These are phyloP conservation scores for Haliclona indistincta DNA, from an alignment of 37 sponge, comb jelly and placozoan genomes.

Conservation along the genomic window DNA sequence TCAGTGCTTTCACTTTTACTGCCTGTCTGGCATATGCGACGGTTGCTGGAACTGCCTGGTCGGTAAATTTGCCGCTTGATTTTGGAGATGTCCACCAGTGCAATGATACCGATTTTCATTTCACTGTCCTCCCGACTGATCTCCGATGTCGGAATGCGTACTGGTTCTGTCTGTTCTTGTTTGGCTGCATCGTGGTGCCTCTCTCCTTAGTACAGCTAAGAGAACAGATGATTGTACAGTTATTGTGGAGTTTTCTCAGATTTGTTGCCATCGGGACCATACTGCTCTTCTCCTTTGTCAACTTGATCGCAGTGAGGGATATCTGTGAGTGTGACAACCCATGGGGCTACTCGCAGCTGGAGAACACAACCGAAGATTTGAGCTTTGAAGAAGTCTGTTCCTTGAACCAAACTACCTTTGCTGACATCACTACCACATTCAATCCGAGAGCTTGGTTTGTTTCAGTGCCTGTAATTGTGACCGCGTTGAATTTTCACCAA, in stretches of 20 bases:
- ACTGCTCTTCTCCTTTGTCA: constrained; percentile 40
- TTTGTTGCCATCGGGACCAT: constrained; percentile 53
- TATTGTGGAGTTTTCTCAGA: constrained; percentile 43
- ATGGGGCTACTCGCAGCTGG: neutral
- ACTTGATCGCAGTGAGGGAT: neutral
- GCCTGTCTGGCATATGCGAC: constrained; percentile 35
- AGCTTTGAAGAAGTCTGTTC: constrained; percentile 12
- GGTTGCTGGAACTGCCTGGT: constrained; percentile 75
- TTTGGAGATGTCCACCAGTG: constrained; percentile 37
- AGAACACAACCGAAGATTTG: neutral
- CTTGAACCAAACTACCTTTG: neutral
- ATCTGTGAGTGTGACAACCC: neutral
- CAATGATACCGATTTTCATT: constrained; percentile 32
- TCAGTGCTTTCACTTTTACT: constrained; percentile 16
- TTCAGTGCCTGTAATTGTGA: constrained; percentile 77
- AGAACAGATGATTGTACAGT: constrained; percentile 67
- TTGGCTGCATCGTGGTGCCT: constrained; percentile 55
- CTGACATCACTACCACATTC: too few species aligned
- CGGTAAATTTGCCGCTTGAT: constrained; percentile 67
- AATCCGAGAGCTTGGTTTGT: constrained; percentile 65
- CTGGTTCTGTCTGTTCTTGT: constrained; percentile 65
- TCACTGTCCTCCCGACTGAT: constrained; percentile 15
- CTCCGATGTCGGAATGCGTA: constrained; percentile 52
- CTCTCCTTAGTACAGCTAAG: constrained; percentile 62
- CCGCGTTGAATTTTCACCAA: constrained; percentile 73